Conservation (phyloP, 2,888 invertebrate genomes). For the Camptogramma bilineatum region DNA sequence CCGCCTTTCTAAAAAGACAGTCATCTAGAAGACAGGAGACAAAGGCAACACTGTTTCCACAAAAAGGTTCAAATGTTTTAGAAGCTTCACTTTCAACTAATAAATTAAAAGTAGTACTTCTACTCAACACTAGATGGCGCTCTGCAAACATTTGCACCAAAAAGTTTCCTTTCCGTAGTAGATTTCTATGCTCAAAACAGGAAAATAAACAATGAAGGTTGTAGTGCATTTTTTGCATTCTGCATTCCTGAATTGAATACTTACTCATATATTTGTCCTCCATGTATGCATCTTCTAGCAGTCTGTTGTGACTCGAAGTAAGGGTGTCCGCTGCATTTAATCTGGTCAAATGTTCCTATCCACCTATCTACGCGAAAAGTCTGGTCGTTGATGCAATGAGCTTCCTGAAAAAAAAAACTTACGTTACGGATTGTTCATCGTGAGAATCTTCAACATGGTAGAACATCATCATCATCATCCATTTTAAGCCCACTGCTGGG, state of each 20-base stretch:
- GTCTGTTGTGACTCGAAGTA: constrained; percentile 55
- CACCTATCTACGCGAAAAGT: constrained; percentile 62
- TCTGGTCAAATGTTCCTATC: constrained; percentile 61
- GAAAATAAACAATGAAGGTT: background rate
- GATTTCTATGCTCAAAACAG: background rate
- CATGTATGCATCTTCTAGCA: constrained; percentile 44
- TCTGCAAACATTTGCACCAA: background rate
- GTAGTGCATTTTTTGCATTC: background rate
- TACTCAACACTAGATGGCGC: background rate
- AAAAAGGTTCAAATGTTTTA: background rate
- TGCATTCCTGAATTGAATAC: constrained; percentile 8
- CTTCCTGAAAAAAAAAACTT: constrained; percentile 56
- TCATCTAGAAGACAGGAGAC: too few relatives aligned
- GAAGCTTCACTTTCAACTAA: background rate
- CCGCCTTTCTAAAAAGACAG: too few relatives aligned
- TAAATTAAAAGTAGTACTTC: background rate
- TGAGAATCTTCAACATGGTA: too few relatives aligned
- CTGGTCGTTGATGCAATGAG: constrained; percentile 60
- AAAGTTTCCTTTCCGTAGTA: background rate
- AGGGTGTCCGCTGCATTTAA: constrained; percentile 61
- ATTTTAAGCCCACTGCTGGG: too few relatives aligned
- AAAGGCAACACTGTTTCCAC: too few relatives aligned
- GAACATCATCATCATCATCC: too few relatives aligned
- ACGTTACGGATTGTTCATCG: background rate
- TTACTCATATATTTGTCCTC: constrained; percentile 58